Percentiles rank a stretch among this genome's conserved stretches.
phyloP scores from a whole-genome alignment of 2,888 invertebrate species.

The Agonopterix alstromeriana region DNA sequence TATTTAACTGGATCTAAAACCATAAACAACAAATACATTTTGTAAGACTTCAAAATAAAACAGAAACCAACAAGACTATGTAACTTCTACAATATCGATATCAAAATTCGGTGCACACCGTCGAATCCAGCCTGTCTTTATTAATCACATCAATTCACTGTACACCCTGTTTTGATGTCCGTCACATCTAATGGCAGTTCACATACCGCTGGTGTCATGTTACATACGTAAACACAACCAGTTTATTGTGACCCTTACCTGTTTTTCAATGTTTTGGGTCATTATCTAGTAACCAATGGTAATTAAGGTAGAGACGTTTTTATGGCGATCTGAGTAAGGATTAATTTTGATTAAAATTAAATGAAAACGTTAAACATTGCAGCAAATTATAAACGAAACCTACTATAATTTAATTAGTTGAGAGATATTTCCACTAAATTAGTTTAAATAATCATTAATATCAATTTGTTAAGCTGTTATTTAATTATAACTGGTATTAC shows the following conservation, averaged over 20 bases:
- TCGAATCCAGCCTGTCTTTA: conserved; percentile 29
- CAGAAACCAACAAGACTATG: no score
- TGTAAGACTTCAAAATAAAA: no score
- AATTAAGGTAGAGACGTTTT: no score
- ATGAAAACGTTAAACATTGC: no score
- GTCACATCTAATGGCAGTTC: conserved; percentile 53
- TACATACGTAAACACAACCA: conserved; percentile 26
- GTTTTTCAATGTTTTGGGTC: no score
- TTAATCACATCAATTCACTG: conserved; percentile 43
- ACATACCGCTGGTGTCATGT: conserved; percentile 42
- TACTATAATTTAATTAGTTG: neutral
- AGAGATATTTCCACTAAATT: no score
- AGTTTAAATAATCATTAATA: neutral
- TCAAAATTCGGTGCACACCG: conserved; percentile 28
- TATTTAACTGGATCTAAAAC: no score
- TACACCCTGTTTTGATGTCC: conserved; percentile 48
- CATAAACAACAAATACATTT: no score
- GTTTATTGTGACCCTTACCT: neutral
- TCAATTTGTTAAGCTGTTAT: conserved; percentile 1
- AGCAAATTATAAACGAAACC: neutral
- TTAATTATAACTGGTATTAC: conserved; percentile 1
- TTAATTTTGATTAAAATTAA: no score
- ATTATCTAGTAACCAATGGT: no score
- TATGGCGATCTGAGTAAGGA: no score
- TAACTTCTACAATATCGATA: conserved; percentile 16